Conservation (phyloP, 1,140 invertebrate species). For the Forficula auricularia region DNA sequence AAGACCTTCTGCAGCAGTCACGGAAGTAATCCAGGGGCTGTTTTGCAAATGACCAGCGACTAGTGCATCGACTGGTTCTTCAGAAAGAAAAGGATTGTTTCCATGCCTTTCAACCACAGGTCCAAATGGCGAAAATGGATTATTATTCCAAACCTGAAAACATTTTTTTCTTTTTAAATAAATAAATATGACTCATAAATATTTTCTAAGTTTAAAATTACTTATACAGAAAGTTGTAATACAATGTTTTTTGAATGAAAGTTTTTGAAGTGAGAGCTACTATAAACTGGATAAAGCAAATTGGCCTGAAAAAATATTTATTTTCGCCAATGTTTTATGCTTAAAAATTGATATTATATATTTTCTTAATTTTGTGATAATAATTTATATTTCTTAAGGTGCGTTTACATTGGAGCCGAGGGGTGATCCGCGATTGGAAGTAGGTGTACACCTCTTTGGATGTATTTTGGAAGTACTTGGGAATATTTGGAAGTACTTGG, state of each 20-base stretch:
- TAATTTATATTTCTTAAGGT: too few relatives aligned
- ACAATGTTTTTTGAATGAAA: background rate
- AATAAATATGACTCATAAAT: background rate
- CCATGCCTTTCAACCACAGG: slow-evolving; percentile 33
- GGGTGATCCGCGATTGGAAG: too few relatives aligned
- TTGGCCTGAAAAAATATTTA: too few relatives aligned
- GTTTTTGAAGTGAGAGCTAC: too few relatives aligned
- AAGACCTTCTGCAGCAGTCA: slow-evolving; percentile 39
- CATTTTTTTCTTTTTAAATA: background rate
- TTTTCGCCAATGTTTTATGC: too few relatives aligned
- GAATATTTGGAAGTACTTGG: too few relatives aligned
- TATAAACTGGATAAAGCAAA: too few relatives aligned
- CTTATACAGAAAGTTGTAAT: slow-evolving; percentile 1
- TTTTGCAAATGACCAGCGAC: slow-evolving; percentile 29
- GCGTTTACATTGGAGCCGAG: too few relatives aligned
- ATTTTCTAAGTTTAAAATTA: slow-evolving; percentile 4
- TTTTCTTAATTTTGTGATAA: too few relatives aligned
- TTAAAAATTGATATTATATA: too few relatives aligned
- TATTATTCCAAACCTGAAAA: slow-evolving; percentile 29
- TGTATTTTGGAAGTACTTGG: too few relatives aligned
- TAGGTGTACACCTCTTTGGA: too few relatives aligned
- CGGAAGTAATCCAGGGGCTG: slow-evolving; percentile 36
- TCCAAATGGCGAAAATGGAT: slow-evolving; percentile 42
- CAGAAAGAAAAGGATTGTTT: slow-evolving; percentile 33
- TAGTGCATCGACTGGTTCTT: slow-evolving; percentile 35